phyloP scores from a whole-genome alignment of 2,888 invertebrate species.

The Sepioteuthis lessoniana region DNA sequence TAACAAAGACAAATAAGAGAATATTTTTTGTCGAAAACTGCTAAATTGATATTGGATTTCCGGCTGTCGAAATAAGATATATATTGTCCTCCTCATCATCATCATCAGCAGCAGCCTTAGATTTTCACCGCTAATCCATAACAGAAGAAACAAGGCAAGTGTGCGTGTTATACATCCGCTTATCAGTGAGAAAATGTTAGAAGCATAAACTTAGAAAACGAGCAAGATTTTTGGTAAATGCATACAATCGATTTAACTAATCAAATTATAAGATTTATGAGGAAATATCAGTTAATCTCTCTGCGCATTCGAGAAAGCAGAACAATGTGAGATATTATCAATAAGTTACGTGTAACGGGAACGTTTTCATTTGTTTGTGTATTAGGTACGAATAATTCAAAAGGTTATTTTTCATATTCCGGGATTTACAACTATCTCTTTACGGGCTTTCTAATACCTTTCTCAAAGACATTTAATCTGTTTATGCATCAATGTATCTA shows the following conservation, averaged over 20 bases:
- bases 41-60: no score
- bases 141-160: background rate
- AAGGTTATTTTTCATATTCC: no score
- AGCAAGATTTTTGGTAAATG: background rate
- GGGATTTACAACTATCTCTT: no score
- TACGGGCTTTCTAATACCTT: no score
- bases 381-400: no score
- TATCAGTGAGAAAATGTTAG: background rate
- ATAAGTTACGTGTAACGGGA: background rate
- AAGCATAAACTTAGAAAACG: background rate
- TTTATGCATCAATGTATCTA: no score
- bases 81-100: no score
- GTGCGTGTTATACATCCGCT: background rate
- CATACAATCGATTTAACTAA: background rate
- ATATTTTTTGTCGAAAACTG: no score
- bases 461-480: no score
- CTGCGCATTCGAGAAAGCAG: background rate
- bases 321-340: background rate
- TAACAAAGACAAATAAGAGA: no score
- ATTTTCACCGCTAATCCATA: background rate
- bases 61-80: no score
- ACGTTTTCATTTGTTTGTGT: no score
- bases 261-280: background rate
- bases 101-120: background rate
- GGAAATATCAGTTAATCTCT: background rate